Evolutionary conservation across 2,113 vertebrate genomes (phyloP).

Genomic region (Jaculus jaculus): DNA sequence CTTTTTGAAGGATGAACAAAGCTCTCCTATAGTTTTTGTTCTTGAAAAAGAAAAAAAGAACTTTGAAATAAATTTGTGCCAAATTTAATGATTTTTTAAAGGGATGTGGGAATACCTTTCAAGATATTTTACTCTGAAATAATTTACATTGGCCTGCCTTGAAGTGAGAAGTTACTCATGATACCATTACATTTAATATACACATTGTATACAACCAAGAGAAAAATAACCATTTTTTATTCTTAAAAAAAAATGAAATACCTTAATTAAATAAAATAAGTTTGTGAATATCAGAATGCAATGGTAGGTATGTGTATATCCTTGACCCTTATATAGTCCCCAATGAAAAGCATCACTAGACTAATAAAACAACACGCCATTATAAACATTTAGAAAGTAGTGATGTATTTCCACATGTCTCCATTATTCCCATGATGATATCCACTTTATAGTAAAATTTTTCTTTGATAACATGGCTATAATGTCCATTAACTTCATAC

Average conservation of each 20-base stretch:
- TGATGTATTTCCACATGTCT: background rate
- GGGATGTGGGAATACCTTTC: background rate
- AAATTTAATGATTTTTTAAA: constrained; percentile 38
- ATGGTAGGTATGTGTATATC: background rate
- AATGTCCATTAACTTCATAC: background rate
- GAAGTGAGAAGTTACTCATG: constrained; percentile 19
- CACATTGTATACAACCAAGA: background rate
- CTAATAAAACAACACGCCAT: background rate
- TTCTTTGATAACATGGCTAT: background rate
- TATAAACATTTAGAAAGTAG: background rate
- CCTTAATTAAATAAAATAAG: background rate
- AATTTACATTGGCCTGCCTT: constrained; percentile 37
- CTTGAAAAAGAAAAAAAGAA: constrained; percentile 57
- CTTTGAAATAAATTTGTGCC: constrained; percentile 64
- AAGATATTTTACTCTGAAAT: constrained; percentile 49
- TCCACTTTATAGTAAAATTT: background rate
- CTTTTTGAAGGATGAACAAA: constrained; percentile 74
- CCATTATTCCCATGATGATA: background rate
- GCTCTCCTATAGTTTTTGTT: constrained; percentile 67
- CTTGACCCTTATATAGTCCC: background rate
- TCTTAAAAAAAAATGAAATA: background rate
- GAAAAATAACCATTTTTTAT: background rate
- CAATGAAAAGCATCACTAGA: background rate
- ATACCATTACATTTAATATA: background rate
- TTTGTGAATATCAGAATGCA: background rate